Conservation (phyloP, 2,113 vertebrate genomes). For the Hydrolagus affinis region DNA sequence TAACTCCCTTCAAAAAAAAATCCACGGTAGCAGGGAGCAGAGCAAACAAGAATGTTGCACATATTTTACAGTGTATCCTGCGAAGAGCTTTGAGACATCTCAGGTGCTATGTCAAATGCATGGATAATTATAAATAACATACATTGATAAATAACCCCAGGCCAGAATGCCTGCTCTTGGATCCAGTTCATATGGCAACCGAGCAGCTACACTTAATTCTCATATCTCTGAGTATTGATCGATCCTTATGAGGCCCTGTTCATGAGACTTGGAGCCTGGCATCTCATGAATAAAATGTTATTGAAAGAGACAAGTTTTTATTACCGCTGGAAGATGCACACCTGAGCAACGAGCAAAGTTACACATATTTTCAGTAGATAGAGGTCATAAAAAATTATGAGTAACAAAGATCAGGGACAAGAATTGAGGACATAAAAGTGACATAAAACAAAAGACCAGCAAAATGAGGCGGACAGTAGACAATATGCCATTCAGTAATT, state of each 20-base stretch:
- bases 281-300: conserved; percentile 41
- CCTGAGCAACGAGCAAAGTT: conserved; percentile 43
- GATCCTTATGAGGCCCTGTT: conserved; percentile 47
- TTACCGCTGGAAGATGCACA: conserved; percentile 44
- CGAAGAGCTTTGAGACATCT: too few species aligned
- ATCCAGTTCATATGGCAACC: too few species aligned
- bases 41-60: too few species aligned
- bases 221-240: conserved; percentile 49
- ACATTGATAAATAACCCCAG: too few species aligned
- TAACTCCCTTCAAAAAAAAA: too few species aligned
- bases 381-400: conserved; percentile 49
- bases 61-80: too few species aligned
- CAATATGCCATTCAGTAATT: too few species aligned
- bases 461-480: too few species aligned
- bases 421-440: conserved; percentile 40
- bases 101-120: too few species aligned
- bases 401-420: conserved; percentile 38
- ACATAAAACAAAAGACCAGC: conserved; percentile 29
- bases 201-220: conserved; percentile 47
- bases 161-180: too few species aligned
- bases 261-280: conserved; percentile 40
- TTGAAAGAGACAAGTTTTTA: conserved; percentile 53
- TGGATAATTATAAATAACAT: too few species aligned
- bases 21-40: too few species aligned
- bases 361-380: conserved; percentile 41